A percentile compares a stretch with the other conserved stretches of the same genome.
Evolutionary conservation across 2,113 vertebrate species (phyloP).

Genomic region (Nyctibius bracteatus): DNA sequence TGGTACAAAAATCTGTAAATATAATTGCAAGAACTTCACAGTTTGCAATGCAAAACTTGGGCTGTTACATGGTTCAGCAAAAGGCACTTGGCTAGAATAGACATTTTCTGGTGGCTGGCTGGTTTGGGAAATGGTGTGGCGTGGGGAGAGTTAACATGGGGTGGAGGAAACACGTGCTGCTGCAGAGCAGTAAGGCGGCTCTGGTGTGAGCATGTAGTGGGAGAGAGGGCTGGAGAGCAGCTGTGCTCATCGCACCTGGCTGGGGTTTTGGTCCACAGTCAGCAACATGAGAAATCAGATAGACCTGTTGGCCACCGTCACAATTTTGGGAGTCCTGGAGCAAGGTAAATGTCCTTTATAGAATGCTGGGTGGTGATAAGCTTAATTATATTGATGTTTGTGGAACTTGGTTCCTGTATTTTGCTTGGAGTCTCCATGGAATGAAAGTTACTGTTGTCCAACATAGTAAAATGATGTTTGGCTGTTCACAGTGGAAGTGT

Average conservation of each 20-base stretch:
- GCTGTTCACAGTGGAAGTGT: accelerated
- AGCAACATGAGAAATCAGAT: constrained; percentile 73
- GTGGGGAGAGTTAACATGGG: constrained; percentile 5
- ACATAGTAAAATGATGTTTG: not conserved
- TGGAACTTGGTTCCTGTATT: not conserved
- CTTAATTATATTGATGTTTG: not conserved
- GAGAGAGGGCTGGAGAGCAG: not conserved
- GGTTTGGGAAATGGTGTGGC: not conserved
- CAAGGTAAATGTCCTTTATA: constrained; percentile 78
- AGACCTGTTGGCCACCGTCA: constrained; percentile 78
- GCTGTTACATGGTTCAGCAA: not conserved
- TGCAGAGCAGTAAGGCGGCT: not conserved
- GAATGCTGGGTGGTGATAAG: too few species aligned
- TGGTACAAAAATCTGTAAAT: not conserved
- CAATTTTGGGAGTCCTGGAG: constrained; percentile 81
- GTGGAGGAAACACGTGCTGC: constrained; percentile 8
- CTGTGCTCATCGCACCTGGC: accelerated
- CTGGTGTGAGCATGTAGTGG: not conserved
- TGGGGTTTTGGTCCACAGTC: not conserved
- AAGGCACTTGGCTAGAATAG: not conserved
- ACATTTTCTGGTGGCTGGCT: not conserved
- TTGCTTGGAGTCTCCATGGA: not conserved
- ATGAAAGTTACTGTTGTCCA: not conserved
- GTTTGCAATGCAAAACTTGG: not conserved
- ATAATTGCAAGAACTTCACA: not conserved